phyloP scores from a whole-genome alignment of 2,113 vertebrate genomes.

The Nothocercus nigrocapillus region DNA sequence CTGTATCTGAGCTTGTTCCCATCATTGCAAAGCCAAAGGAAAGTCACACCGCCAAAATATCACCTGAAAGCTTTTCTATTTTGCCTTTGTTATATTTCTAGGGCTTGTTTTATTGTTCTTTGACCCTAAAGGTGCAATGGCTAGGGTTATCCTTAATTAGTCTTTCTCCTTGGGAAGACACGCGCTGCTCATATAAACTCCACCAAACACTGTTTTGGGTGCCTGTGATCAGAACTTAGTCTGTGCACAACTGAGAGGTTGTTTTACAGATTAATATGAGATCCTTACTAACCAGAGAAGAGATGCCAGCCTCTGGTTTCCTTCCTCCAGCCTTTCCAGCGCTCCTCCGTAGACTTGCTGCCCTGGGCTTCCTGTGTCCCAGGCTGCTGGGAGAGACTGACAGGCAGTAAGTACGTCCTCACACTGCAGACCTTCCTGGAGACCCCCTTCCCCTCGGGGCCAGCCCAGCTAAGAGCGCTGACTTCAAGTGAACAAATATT shows the following conservation, averaged over 20 bases:
- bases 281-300: not conserved
- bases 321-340: not conserved
- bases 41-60: slow-evolving; percentile 71
- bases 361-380: not conserved
- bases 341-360: accelerated
- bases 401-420: not conserved
- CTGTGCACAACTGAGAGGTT: not conserved
- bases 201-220: not conserved
- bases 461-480: not conserved
- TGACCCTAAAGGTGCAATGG: slow-evolving; percentile 47
- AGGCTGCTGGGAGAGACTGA: accelerated
- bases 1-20: slow-evolving; percentile 58
- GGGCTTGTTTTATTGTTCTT: slow-evolving; percentile 51
- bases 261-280: not conserved
- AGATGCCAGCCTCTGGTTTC: accelerated
- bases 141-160: not conserved
- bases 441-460: not conserved
- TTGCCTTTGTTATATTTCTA: slow-evolving; percentile 47
- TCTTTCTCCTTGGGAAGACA: slow-evolving; percentile 22
- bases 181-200: not conserved
- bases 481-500: not conserved
- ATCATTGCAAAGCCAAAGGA: slow-evolving; percentile 47
- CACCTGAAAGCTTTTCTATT: slow-evolving; percentile 38
- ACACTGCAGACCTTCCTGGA: not conserved
- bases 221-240: not conserved